A percentile compares a stretch with the other conserved stretches of the same genome.
Conservation (phyloP, 2,113 vertebrate species). For the Nansenia antarctica region DNA sequence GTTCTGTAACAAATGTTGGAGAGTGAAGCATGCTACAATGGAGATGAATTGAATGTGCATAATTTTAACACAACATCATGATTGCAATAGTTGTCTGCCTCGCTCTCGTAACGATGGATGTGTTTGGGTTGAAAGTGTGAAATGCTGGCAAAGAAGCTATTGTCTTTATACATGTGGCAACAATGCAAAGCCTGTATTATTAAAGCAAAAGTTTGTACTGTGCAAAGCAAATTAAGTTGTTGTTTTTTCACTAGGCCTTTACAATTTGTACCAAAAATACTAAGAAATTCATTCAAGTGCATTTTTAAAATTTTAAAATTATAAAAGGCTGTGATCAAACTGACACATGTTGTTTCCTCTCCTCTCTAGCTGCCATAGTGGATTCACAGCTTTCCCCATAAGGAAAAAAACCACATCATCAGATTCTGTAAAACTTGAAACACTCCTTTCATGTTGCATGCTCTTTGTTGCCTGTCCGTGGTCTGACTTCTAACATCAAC, state of each 20-base stretch:
- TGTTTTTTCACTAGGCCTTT: constrained; percentile 1
- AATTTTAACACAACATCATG: neutral
- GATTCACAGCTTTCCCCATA: neutral
- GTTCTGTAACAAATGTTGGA: neutral
- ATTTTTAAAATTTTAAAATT: neutral
- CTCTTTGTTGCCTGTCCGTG: constrained; percentile 25
- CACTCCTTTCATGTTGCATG: neutral
- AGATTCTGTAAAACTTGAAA: neutral
- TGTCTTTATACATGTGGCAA: constrained; percentile 4
- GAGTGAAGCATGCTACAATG: neutral
- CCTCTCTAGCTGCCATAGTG: neutral
- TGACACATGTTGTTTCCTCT: neutral
- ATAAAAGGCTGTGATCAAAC: neutral
- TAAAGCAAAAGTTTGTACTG: constrained; percentile 16
- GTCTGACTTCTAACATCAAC: constrained; percentile 22
- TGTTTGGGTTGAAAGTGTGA: neutral
- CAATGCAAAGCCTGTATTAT: neutral
- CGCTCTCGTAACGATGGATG: neutral
- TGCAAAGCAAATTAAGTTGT: neutral
- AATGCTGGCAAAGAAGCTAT: neutral
- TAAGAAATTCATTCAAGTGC: neutral
- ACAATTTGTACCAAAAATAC: neutral
- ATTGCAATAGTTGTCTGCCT: neutral
- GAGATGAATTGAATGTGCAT: neutral
- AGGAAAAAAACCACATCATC: neutral